phyloP scores from a whole-genome alignment of 2,113 vertebrate genomes.

The Aegithalos caudatus region DNA sequence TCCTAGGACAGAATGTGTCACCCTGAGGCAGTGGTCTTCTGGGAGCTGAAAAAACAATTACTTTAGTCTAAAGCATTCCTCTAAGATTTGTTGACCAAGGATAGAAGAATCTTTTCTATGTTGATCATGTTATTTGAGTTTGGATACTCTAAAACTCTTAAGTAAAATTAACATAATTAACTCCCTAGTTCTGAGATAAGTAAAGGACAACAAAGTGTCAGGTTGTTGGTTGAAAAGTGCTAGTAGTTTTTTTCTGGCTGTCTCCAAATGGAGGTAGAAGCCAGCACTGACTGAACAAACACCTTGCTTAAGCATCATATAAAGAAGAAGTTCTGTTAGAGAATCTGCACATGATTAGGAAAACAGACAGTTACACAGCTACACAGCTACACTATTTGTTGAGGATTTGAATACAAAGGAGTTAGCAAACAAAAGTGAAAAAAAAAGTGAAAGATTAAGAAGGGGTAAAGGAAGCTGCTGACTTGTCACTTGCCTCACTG shows the following conservation, averaged over 20 bases:
- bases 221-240: not conserved
- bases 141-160: not conserved
- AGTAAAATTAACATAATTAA: not conserved
- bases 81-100: not conserved
- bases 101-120: not conserved
- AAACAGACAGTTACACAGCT: not conserved
- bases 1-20: not conserved
- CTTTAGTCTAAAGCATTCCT: not conserved
- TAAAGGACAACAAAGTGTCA: not conserved
- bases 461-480: not conserved
- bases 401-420: not conserved
- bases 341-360: not conserved
- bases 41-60: not conserved
- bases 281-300: not conserved
- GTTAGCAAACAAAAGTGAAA: not conserved
- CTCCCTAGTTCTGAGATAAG: not conserved
- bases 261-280: not conserved
- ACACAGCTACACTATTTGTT: not conserved
- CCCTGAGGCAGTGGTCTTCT: not conserved
- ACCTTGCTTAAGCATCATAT: not conserved
- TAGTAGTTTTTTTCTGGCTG: not conserved
- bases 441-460: not conserved
- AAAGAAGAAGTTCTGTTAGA: not conserved
- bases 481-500: not conserved
- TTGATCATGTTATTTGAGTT: not conserved